Base-by-base conservation (phyloP, 1,140 invertebrate species). In the Tetraneura akinire region DNA sequence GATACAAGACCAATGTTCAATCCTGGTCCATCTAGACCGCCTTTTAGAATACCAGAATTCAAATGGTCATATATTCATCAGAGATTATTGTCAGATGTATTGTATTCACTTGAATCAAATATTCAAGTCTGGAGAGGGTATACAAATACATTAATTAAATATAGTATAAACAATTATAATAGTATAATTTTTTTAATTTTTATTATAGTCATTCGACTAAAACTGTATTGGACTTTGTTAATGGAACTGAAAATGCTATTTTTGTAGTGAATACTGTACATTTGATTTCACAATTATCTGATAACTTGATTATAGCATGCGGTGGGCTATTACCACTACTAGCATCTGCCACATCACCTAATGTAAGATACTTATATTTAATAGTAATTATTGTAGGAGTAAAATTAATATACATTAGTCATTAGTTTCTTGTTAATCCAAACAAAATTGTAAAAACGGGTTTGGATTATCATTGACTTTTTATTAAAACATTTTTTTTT, bases 251-350 rank as follows among this genome's bases (percentile, higher is more conserved):
- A 85, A 98, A 98, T 88, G 96, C 96, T 80, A 97, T 99, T 82
- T 99, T 99, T 87, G 97, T 99, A 81, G 96, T 99, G 14, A 99
- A 99, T 87, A 98, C 97, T 0, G 96, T 99, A 68, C 98, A 99
- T 87, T 89, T 99, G 84, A 98, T 99, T 85, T 99, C 97, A 10
- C 98, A 99, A 87, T 89, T 99, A 80, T 94, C 96, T 21, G 98
- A 99, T 87, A 99, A 98, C 88, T 89, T 99, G 68, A 98, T 99
- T 83, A 99, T 99, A 82, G 97, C 98, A 68, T 99, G 97, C 86
- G 98, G 98, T 62, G 98, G 98, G 51, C 88, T 99, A 21, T 88
- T 99, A 81, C 98, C 98, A 10, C 88, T 99, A 18, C 88, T 99
- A 73, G 98, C 98, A 51, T 97, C 96, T 73, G 98, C 98, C 23